Evolutionary conservation across 1,140 invertebrate species (phyloP).

Genomic region (Camponotus vicinus): DNA sequence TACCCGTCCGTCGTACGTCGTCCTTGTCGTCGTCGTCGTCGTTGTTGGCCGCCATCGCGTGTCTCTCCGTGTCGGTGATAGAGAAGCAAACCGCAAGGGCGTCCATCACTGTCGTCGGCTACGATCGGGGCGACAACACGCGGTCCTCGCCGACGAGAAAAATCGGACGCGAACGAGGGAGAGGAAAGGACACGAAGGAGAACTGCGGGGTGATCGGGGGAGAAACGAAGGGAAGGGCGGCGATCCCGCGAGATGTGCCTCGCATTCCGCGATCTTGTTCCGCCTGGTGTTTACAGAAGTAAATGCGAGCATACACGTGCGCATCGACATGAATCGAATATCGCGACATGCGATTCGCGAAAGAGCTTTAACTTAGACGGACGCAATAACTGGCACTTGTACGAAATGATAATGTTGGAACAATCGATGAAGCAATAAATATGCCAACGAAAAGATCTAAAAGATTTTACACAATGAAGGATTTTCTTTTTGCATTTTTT

Average conservation of each 20-base stretch:
- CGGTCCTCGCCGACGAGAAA: slow-evolving; percentile 72
- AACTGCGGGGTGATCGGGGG: neutral
- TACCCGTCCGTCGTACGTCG: slow-evolving; percentile 29
- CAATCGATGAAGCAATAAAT: neutral
- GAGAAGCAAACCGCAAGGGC: slow-evolving; percentile 80
- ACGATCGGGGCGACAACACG: slow-evolving; percentile 72
- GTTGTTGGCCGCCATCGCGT: slow-evolving; percentile 73
- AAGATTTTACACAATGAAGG: neutral
- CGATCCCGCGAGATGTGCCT: slow-evolving; percentile 68
- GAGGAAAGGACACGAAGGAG: slow-evolving; percentile 20
- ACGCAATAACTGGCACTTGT: slow-evolving; percentile 13
- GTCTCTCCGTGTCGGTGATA: slow-evolving; percentile 75
- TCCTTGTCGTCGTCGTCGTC: slow-evolving; percentile 59
- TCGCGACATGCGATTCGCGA: neutral
- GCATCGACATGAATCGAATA: slow-evolving; percentile 47
- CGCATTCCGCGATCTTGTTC: slow-evolving; percentile 80
- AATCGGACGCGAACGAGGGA: slow-evolving; percentile 63
- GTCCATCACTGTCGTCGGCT: slow-evolving; percentile 81
- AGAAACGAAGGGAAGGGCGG: slow-evolving; percentile 35
- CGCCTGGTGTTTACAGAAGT: slow-evolving; percentile 71
- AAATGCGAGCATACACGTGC: slow-evolving; percentile 62
- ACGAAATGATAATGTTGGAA: neutral
- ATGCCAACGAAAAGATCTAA: neutral
- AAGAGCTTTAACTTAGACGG: neutral
- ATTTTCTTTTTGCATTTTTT: neutral